phyloP scores from a whole-genome alignment of 2,888 invertebrate genomes.

The Hemithea aestivaria region DNA sequence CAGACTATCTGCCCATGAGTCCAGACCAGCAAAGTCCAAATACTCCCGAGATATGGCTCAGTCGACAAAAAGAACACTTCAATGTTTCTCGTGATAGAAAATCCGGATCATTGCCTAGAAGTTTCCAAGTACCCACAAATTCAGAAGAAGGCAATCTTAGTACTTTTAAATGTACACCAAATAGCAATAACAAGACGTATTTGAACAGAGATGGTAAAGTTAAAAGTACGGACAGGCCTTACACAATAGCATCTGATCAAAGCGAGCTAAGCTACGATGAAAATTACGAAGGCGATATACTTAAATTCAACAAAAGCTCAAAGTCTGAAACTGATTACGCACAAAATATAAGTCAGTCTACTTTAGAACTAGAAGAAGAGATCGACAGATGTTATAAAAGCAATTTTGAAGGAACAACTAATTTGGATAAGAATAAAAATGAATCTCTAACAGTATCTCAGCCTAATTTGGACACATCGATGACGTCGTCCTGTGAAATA shows the following conservation, averaged over 20 bases:
- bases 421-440: slow-evolving; percentile 59
- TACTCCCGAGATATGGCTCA: slow-evolving; percentile 84
- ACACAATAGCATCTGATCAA: slow-evolving; percentile 85
- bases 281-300: slow-evolving; percentile 69
- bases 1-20: slow-evolving; percentile 68
- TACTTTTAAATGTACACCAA: slow-evolving; percentile 66
- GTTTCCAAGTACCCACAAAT: slow-evolving; percentile 83
- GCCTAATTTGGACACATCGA: slow-evolving; percentile 72
- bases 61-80: slow-evolving; percentile 84
- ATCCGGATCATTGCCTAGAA: slow-evolving; percentile 87
- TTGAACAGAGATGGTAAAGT: slow-evolving; percentile 81
- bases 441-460: slow-evolving; percentile 57
- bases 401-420: slow-evolving; percentile 58
- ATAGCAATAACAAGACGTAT: slow-evolving; percentile 71
- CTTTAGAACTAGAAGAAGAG: slow-evolving; percentile 71
- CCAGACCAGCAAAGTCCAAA: slow-evolving; percentile 77
- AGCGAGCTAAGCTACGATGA: slow-evolving; percentile 84
- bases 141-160: slow-evolving; percentile 65
- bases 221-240: slow-evolving; percentile 81
- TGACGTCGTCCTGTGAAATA: slow-evolving; percentile 77
- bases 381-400: slow-evolving; percentile 74
- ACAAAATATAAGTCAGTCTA: slow-evolving; percentile 70
- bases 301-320: slow-evolving; percentile 62
- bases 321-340: slow-evolving; percentile 53
- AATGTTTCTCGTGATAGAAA: slow-evolving; percentile 83